Conservation (phyloP, 2,888 invertebrate species). For the Heliconius sara region DNA sequence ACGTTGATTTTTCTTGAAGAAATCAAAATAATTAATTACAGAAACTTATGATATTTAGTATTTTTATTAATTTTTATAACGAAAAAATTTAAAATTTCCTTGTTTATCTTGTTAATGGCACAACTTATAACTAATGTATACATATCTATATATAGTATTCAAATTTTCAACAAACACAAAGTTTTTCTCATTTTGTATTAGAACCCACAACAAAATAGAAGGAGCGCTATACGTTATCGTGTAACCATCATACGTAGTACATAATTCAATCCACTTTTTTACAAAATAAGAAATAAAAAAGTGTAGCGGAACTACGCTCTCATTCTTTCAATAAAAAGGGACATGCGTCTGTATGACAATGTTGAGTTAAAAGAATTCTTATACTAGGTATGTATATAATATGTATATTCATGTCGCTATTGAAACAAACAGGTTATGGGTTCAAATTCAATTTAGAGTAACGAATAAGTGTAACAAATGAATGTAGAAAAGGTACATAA, state of each 20-base stretch:
- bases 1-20: no score
- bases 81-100: no score
- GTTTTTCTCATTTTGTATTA: background rate
- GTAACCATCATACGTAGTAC: background rate
- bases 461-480: no score
- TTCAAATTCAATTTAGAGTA: background rate
- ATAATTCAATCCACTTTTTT: conserved; percentile 8
- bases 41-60: no score
- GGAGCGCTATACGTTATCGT: background rate
- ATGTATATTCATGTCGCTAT: background rate
- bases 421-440: background rate
- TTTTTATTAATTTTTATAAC: no score
- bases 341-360: conserved; percentile 18
- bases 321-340: conserved; percentile 24
- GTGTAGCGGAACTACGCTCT: conserved; percentile 22
- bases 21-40: no score
- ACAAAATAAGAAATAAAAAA: conserved; percentile 22
- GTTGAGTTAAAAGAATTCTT: conserved; percentile 4
- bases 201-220: background rate
- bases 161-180: background rate
- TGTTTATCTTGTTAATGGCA: background rate
- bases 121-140: background rate
- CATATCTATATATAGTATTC: background rate
- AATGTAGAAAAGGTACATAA: no score
- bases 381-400: background rate